Base-by-base conservation (phyloP, 2,888 invertebrate species). In the Cataglyphis altisquamis region DNA sequence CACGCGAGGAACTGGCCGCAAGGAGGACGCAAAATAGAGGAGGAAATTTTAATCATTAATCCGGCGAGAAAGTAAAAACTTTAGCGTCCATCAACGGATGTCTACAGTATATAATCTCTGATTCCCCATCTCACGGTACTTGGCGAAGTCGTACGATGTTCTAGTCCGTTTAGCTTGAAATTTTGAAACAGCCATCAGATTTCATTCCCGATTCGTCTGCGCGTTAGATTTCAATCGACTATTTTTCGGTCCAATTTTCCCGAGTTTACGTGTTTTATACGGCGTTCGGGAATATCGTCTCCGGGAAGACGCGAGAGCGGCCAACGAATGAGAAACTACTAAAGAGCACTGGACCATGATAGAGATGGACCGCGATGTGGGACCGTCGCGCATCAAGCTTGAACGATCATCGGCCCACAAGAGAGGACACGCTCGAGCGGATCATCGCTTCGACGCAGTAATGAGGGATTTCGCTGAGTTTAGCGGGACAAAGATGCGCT, bases 301-400 rank as follows among this genome's bases (percentile, higher is more conserved):
- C 45, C 57, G 68, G 41, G 45, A 78, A 60, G 68, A 78, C 66
- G 18, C 29, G 41, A 78, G 45, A 60, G 77, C 29, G 45, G 45
- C 57, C n/a, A 41, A 0, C 68, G 60, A 21, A 78, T 60, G 60
- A 78, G 70, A 78, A 78, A 78, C 78, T 68, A 45, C 60, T 45
- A 36, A 68, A 78, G 70, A 68, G 18, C 70, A 60, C 10, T 78
- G 70, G 78, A 78, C 57, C 78, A 45, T 70, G 78, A 21, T 70
- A 62, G 48, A 52, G 70, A 25, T 70, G 60, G 45, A 78, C 78
- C 72, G 36, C 60, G 52, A 52, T 64, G 78, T 18, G 45, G 70
- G 84, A 90, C 66, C 86, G 90, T 88, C 77, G 68, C 83, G 84
- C 73, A 67, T 67, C 80, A 83, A 74, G 90, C 82, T 87, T 48